Evolutionary conservation across 2,113 vertebrate genomes (phyloP), one percentile per base, ranked within the genome.

Genomic region (Tamias sibiricus): DNA sequence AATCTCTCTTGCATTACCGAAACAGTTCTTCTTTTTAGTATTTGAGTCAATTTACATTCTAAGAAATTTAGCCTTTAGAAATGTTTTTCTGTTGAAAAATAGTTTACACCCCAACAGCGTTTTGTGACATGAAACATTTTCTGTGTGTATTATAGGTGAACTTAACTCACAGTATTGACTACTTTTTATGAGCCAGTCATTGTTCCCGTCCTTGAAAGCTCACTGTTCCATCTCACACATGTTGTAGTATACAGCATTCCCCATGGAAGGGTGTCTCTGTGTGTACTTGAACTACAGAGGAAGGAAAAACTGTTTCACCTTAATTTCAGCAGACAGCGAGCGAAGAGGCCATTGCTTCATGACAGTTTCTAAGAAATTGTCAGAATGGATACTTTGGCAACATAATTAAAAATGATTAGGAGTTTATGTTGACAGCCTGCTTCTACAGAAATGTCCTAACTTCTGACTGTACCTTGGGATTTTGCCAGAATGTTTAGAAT

Each of bases 41-140:
- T 75, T 84, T 71, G 42, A 84, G 17, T 57, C 28, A n/a, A 28
- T 76, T 97, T 95, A 57, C 84, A 88, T 37, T 74, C 1, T 62
- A 57, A 57, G 54, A 57, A 57, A 57, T 75, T 37, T 75, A 59
- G n/a, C 42, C 35, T 88, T 88, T 81, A 79, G 49, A 87, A 13
- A 28, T 68, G 62, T 85, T 84, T 77, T 83, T 28, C 49, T 93
- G 11, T 32, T 85, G 47, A 94, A 82, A 83, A 49, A 1, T 62
- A 54, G 47, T 85, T 96, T 24, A 68, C 8, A 93, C n/a, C 8
- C 59, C 74, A 74, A 16, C 2, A 47, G 49, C 37, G 37, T 87
- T 83, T 83, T 83, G 47, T 83, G 79, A 71, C 8, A 30, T 57
- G 83, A 35, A 2, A 4, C 35, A 8, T 52, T 57, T 13, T 83